Evolutionary conservation across 2,113 vertebrate species (phyloP), one percentile per base, ranked within the genome.

Genomic region (Haemorhous mexicanus): DNA sequence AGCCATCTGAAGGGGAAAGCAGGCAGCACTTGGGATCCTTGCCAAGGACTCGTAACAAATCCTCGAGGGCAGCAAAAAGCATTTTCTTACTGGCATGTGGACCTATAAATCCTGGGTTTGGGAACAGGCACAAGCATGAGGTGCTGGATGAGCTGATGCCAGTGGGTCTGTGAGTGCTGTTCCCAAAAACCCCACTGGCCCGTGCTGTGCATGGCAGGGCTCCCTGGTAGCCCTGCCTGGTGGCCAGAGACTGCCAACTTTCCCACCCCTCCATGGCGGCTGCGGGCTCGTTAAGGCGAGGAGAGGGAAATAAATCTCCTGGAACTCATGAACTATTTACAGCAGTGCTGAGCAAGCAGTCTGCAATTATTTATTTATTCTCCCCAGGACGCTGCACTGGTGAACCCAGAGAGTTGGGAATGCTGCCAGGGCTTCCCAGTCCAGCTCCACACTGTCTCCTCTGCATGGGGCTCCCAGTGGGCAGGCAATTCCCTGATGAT

Each of bases 281-380:
- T 41, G 44, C 24, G 86, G 76, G 89, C 84, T 90, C 24, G 13
- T 93, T 96, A 94, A 62, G 73, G 70, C 8, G 3, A 72, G 70
- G 44, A 49, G 83, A 87, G 35, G 74, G 56, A 55, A 79, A 88
- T 85, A 95, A 91, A 95, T 77, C 87, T 84, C 81, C 46, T 64
- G 61, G 43, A 93, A 74, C 87, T 90, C 96, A 87, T 86, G 91
- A 88, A 76, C 82, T 93, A 88, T 81, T 81, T 80, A 89, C 89
- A 85, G 37, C 82, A 37, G 6, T 56, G 84, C 92, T 93, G 94
- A 95, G 82, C 81, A 72, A 96, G 84, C 66, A 66, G 44, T 41
- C 85, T 6, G 6, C 35, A 22, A 39, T 52, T 94, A 93, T 74
- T 81, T 87, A 87, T 95, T 78, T 95, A 92, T 95, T 94, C 91